These are phyloP conservation scores for Scotopteryx bipunctaria DNA, from an alignment of 2,888 invertebrate species.

Conservation along the genomic window DNA sequence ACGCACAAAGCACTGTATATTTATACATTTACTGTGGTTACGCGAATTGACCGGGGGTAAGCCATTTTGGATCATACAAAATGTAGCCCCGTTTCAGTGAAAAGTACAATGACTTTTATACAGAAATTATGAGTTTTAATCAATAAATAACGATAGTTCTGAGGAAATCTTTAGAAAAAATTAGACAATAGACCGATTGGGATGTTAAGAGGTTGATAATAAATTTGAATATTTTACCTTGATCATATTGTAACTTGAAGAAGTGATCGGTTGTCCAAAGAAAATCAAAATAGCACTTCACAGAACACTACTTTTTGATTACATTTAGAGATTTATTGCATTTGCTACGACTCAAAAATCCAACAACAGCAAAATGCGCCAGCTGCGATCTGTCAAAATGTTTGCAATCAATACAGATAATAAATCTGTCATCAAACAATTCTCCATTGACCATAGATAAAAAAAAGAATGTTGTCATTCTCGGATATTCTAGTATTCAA, in stretches of 20 bases:
- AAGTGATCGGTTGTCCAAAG: constrained; percentile 2
- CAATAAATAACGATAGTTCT: constrained; percentile 6
- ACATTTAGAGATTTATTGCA: constrained; percentile 18
- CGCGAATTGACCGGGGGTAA: constrained; percentile 52
- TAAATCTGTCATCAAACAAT: constrained; percentile 10
- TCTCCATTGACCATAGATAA: constrained; percentile 11
- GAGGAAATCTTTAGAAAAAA: constrained; percentile 19
- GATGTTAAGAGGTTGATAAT: constrained; percentile 19
- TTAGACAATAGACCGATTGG: constrained; percentile 30
- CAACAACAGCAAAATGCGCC: constrained; percentile 59
- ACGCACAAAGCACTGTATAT: constrained; percentile 35
- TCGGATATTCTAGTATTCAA: no score
- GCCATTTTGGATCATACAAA: constrained; percentile 73
- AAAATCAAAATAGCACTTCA: constrained; percentile 10
- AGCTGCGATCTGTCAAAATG: constrained; percentile 77
- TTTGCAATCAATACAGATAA: constrained; percentile 24
- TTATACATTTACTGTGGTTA: constrained; percentile 46
- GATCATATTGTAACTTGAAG: constrained; percentile 50
- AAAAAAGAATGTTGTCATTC: neutral
- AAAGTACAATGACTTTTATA: constrained; percentile 24
- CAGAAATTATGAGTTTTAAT: constrained; percentile 1
- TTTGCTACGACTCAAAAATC: constrained; percentile 54
- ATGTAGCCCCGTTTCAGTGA: constrained; percentile 44
- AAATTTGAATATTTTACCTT: constrained; percentile 51
- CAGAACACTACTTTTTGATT: constrained; percentile 7